Percentiles rank a stretch among this genome's conserved stretches.
phyloP scores from a whole-genome alignment of 2,797 vertebrate genomes.

The Phataginus tetradactyla region DNA sequence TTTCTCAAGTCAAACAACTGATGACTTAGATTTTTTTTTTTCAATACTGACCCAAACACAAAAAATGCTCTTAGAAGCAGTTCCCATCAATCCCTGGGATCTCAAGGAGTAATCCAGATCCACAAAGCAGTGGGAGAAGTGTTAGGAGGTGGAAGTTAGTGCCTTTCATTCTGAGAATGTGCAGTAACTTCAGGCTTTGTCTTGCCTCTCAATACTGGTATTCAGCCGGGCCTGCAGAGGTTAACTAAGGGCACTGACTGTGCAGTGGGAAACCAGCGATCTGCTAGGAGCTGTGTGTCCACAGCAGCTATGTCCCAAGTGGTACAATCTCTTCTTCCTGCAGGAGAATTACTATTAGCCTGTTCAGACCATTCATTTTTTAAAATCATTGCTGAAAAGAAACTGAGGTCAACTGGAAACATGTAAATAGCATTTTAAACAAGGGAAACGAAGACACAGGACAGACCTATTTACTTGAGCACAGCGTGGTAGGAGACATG shows the following conservation, averaged over 20 bases:
- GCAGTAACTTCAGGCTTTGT: conserved; percentile 61
- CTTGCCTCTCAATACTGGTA: conserved; percentile 43
- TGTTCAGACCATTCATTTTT: conserved; percentile 52
- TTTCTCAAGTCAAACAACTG: conserved; percentile 28
- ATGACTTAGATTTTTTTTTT: conserved; percentile 31
- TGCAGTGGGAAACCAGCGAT: neutral
- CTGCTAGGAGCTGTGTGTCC: neutral
- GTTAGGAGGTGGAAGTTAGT: conserved; percentile 49
- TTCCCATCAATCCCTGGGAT: conserved; percentile 43
- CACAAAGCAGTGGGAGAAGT: conserved; percentile 35
- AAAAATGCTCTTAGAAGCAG: conserved; percentile 63
- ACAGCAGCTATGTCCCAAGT: neutral
- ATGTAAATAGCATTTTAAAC: conserved; percentile 73
- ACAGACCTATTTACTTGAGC: neutral
- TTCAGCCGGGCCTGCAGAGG: conserved; percentile 48
- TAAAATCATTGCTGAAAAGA: conserved; percentile 68
- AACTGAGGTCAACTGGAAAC: conserved; percentile 66
- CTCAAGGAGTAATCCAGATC: neutral
- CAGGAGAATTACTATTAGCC: conserved; percentile 56
- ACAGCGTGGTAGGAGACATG: neutral
- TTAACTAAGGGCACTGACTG: neutral
- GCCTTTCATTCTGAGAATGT: conserved; percentile 49
- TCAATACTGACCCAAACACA: conserved; percentile 60
- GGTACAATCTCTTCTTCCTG: conserved; percentile 54
- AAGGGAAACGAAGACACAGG: neutral